Evolutionary conservation across 1,140 invertebrate genomes (phyloP), one percentile per base, ranked within the genome.

Genomic region (Linepithema humile): DNA sequence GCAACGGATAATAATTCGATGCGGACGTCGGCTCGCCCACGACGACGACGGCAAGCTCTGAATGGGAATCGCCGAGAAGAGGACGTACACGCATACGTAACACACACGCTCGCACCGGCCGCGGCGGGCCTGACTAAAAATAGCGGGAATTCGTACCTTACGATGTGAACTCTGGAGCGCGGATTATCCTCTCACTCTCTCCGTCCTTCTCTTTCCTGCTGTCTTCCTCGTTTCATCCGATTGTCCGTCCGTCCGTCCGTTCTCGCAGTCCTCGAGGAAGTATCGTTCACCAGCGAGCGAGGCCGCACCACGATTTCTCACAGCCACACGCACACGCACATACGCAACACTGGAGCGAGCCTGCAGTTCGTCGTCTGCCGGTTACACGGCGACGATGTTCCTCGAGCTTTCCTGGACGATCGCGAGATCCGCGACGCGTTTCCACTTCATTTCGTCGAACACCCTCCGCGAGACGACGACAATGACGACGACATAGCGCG

Each of bases 381-480:
- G 75, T 69, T 48, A 57, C 45, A 43, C 62, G 45, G 3, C 23
- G 2, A 55, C 53, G n/a, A n/a, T n/a, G 7, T 64, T 82, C 69
- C 83, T 84, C 48, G 77, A 84, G 45, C 59, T 82, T 88, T 85
- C 50, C 77, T 65, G 65, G 55, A 74, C 87, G 69, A 86, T 88
- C 85, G 67, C 80, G 74, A 82, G 83, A 32, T 6, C 23, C 75
- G 59, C 89, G 84, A 83, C 89, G 43, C 88, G 83, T 89, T 93
- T 94, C 87, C 91, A 92, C 88, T 90, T 93, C 90, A 93, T 92
- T 93, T 94, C 93, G 89, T 72, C 83, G 89, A 89, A 90, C 90
- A 91, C 91, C 86, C 89, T 85, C 73, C 70, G 86, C 82, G 75
- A 43, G 48, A 70, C n/a, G 50, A 35, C 7, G 45, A 70, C 5